These are phyloP conservation scores for Malacoctenus gilli DNA, from an alignment of 2,797 vertebrate species.

Conservation along the genomic window DNA sequence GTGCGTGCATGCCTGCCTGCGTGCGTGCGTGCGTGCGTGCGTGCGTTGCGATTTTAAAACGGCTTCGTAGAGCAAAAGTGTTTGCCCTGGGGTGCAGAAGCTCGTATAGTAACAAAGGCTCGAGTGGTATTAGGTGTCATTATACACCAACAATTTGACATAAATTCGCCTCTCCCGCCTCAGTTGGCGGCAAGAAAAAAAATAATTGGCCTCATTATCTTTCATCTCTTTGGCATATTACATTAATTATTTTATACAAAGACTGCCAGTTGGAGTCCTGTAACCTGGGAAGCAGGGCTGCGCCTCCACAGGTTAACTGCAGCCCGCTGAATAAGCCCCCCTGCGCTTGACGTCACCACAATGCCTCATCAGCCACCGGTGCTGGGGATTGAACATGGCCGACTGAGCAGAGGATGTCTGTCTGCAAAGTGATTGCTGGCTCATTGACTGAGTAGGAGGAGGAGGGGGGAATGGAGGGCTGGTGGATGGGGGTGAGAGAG, in stretches of 20 bases:
- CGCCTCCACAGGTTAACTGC: conserved; percentile 72
- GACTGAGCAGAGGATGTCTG: conserved; percentile 77
- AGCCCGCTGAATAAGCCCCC: conserved; percentile 63
- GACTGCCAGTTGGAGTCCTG: conserved; percentile 70
- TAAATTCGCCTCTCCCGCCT: conserved; percentile 59
- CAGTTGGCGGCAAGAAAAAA: conserved; percentile 56
- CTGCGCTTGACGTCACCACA: conserved; percentile 75
- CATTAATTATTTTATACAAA: conserved; percentile 76
- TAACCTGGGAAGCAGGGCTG: conserved; percentile 69
- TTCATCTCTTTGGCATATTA: conserved; percentile 74
- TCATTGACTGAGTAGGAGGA: conserved; percentile 73
- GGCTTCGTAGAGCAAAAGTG: conserved; percentile 36
- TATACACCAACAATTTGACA: conserved; percentile 71
- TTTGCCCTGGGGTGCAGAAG: conserved; percentile 51
- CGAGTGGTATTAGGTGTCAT: conserved; percentile 66
- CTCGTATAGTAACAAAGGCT: conserved; percentile 55
- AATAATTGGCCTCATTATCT: conserved; percentile 77
- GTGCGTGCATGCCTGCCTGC: conserved; percentile 32
- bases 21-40: conserved; percentile 33
- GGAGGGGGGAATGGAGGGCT: conserved; percentile 6
- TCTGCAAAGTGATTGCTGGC: conserved; percentile 81
- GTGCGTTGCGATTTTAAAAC: conserved; percentile 40
- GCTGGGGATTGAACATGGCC: conserved; percentile 76
- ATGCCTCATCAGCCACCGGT: conserved; percentile 78
- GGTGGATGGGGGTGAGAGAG: too few species aligned